Evolutionary conservation across 2,797 vertebrate genomes (phyloP).

Genomic region (Enteromius anoplus): DNA sequence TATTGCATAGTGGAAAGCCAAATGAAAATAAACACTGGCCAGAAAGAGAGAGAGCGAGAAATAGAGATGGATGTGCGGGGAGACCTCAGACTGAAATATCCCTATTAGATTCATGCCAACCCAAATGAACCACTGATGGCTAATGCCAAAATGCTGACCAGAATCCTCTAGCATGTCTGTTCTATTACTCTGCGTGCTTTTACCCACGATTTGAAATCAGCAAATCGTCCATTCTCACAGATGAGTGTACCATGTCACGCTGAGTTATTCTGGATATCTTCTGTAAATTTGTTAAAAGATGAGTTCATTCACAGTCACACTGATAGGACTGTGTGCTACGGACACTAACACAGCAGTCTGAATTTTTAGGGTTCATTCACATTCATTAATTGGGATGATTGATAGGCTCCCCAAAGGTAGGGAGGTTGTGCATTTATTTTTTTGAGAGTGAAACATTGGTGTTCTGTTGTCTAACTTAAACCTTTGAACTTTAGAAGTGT

Average conservation of each 20-base stretch:
- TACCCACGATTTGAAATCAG: slow-evolving; percentile 34
- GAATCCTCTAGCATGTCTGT: slow-evolving; percentile 36
- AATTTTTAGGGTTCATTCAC: neutral
- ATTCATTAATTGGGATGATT: neutral
- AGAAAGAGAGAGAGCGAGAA: slow-evolving; percentile 49
- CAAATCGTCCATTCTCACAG: slow-evolving; percentile 30
- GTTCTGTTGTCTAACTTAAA: neutral
- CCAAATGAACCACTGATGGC: slow-evolving; percentile 38
- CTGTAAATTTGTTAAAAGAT: slow-evolving; percentile 34
- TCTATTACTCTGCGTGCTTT: slow-evolving; percentile 39
- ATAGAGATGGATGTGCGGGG: slow-evolving; percentile 55
- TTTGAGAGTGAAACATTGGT: neutral
- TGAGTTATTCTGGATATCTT: slow-evolving; percentile 15
- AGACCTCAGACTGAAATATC: slow-evolving; percentile 50
- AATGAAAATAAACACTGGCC: slow-evolving; percentile 51
- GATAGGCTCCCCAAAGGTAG: neutral
- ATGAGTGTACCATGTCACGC: slow-evolving; percentile 11
- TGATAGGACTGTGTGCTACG: neutral
- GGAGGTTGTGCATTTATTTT: neutral
- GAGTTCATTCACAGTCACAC: slow-evolving; percentile 11
- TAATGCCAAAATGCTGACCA: slow-evolving; percentile 37
- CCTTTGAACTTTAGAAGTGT: neutral
- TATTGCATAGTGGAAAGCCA: slow-evolving; percentile 53
- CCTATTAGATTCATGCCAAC: slow-evolving; percentile 28
- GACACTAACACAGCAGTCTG: neutral